Evolutionary conservation across 2,888 invertebrate species (phyloP).

Genomic region (Phasia obesa): DNA sequence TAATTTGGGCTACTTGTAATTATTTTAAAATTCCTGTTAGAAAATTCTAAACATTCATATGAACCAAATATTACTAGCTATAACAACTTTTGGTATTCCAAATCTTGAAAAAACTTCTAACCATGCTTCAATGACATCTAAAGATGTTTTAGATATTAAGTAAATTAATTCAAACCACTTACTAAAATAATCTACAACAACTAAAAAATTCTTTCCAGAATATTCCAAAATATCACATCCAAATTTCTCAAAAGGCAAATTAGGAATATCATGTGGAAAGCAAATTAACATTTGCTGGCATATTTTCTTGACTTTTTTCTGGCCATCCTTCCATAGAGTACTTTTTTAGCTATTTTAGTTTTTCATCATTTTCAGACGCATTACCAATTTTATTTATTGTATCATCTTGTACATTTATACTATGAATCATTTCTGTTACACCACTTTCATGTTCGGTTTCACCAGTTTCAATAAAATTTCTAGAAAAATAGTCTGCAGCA

Average conservation of each 20-base stretch:
- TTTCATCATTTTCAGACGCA: neutral
- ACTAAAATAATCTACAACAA: neutral
- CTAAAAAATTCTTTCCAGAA: too few relatives aligned
- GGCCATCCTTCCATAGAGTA: neutral
- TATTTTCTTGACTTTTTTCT: too few relatives aligned
- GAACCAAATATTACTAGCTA: conserved; percentile 19
- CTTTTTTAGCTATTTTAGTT: neutral
- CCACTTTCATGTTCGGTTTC: neutral
- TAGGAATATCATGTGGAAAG: neutral
- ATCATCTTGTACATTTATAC: neutral
- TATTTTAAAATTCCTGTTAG: too few relatives aligned
- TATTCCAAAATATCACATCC: neutral
- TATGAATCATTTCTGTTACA: neutral
- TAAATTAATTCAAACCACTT: conserved; percentile 13
- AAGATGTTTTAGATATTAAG: neutral
- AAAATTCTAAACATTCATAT: neutral
- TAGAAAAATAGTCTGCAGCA: conserved; percentile 14
- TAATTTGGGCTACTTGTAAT: too few relatives aligned
- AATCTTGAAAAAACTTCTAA: conserved; percentile 2
- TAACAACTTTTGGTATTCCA: conserved; percentile 6
- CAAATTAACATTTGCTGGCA: neutral
- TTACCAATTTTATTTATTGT: neutral
- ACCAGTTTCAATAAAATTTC: conserved; percentile 3
- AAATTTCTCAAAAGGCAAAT: neutral
- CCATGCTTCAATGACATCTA: neutral